Percentiles rank a stretch among this genome's conserved stretches.
These are phyloP conservation scores for Syrista parreyssii DNA, from an alignment of 2,888 invertebrate genomes.

Conservation along the genomic window DNA sequence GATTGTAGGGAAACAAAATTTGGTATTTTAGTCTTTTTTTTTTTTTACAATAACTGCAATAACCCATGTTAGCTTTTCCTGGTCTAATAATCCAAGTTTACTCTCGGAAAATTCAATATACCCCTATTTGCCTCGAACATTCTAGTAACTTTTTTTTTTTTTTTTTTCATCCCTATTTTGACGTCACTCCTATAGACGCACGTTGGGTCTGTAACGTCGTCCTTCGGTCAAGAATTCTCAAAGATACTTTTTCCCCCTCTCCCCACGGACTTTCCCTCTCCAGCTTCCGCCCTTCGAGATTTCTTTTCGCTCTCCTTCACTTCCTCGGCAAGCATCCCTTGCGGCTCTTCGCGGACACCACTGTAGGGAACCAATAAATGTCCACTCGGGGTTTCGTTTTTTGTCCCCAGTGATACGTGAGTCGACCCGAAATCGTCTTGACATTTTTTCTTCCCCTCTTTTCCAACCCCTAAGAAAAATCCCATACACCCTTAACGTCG, in stretches of 20 bases:
- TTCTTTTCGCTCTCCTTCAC: neutral
- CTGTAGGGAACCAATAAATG: neutral
- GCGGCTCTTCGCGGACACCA: neutral
- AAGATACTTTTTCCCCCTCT: neutral
- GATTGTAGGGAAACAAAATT: too few species aligned
- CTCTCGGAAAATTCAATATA: neutral
- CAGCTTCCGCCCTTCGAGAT: neutral
- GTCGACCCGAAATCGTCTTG: neutral
- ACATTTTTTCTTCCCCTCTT: neutral
- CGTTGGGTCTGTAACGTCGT: neutral
- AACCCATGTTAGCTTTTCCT: too few species aligned
- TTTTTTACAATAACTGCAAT: too few species aligned
- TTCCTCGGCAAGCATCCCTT: neutral
- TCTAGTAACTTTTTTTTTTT: neutral
- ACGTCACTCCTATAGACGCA: neutral
- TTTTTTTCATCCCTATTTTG: neutral
- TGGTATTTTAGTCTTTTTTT: too few species aligned
- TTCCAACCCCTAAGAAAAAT: neutral
- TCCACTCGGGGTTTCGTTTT: slow-evolving; percentile 3
- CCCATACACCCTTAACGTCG: neutral
- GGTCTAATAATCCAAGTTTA: neutral
- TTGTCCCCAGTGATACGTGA: slow-evolving; percentile 3
- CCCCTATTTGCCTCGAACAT: neutral
- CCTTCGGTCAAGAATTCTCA: neutral
- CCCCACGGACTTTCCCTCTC: neutral